Evolutionary conservation across 1,140 invertebrate species (phyloP).

Genomic region (Centruroides vittatus): DNA sequence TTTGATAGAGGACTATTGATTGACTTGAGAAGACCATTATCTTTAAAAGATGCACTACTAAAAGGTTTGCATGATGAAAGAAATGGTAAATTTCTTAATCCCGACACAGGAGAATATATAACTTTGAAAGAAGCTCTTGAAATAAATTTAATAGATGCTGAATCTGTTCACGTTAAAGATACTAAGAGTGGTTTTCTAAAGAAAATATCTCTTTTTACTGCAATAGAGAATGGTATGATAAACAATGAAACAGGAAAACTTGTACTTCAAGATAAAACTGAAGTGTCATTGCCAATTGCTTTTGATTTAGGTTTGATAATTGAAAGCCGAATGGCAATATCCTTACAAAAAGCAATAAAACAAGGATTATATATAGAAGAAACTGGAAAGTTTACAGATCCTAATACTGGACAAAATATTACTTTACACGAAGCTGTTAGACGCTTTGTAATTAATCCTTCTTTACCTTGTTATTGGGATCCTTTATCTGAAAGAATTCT

Average conservation of each 20-base stretch:
- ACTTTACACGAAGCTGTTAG: constrained; percentile 72
- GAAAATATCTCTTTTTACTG: constrained; percentile 49
- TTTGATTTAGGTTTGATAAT: constrained; percentile 62
- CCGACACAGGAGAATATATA: constrained; percentile 54
- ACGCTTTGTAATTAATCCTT: constrained; percentile 58
- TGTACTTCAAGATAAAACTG: constrained; percentile 51
- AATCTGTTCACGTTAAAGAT: constrained; percentile 70
- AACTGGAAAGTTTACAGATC: constrained; percentile 67
- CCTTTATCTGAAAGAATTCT: constrained; percentile 49
- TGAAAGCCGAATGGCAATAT: constrained; percentile 65
- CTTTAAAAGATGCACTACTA: constrained; percentile 63
- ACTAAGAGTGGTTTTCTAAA: constrained; percentile 55
- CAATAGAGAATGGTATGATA: constrained; percentile 59
- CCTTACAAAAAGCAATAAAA: constrained; percentile 68
- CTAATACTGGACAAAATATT: constrained; percentile 53
- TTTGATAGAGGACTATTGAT: constrained; percentile 66
- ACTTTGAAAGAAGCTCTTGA: constrained; percentile 57
- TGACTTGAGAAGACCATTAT: constrained; percentile 62
- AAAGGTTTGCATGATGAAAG: constrained; percentile 65
- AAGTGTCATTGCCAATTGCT: constrained; percentile 60
- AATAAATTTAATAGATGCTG: constrained; percentile 56
- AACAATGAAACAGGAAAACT: constrained; percentile 54
- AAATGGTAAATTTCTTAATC: constrained; percentile 62
- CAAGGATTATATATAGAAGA: constrained; percentile 67
- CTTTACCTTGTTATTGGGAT: constrained; percentile 64